Conservation (phyloP, 2,797 vertebrate species). For the Chloroceryle amazona region DNA sequence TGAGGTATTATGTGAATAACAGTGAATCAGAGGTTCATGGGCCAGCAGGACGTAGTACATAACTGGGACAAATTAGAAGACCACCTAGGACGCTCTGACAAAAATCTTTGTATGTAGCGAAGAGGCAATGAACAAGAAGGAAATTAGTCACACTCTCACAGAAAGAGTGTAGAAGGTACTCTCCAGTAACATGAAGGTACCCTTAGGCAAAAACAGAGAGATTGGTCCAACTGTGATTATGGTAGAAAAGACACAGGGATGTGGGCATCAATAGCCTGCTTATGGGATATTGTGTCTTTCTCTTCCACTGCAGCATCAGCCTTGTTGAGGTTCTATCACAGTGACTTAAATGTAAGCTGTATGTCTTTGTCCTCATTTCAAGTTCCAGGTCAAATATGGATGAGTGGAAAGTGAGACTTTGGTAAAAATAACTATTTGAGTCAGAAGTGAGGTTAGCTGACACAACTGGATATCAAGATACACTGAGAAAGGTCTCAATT, state of each 20-base stretch:
- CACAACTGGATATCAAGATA: not conserved
- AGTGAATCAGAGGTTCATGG: not conserved
- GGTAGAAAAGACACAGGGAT: not conserved
- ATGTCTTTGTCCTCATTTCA: not conserved
- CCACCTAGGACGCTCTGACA: not conserved
- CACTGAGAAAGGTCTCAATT: not conserved
- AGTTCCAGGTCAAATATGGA: not conserved
- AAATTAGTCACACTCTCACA: not conserved
- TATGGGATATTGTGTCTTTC: not conserved
- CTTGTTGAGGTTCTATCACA: not conserved
- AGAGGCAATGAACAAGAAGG: not conserved
- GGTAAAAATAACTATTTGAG: not conserved
- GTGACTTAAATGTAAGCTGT: not conserved
- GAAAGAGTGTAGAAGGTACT: not conserved
- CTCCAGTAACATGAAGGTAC: not conserved
- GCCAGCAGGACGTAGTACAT: not conserved
- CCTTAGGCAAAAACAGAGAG: not conserved
- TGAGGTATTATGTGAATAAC: not conserved
- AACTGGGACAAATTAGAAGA: constrained; percentile 3
- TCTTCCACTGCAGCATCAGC: not conserved
- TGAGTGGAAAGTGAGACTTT: not conserved
- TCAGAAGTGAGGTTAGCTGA: not conserved
- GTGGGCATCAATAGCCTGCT: not conserved
- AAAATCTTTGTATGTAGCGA: not conserved
- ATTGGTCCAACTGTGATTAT: not conserved